Evolutionary conservation across 1,140 invertebrate genomes (phyloP), one percentile per base, ranked within the genome.

Genomic region (Aphaenogaster floridana): DNA sequence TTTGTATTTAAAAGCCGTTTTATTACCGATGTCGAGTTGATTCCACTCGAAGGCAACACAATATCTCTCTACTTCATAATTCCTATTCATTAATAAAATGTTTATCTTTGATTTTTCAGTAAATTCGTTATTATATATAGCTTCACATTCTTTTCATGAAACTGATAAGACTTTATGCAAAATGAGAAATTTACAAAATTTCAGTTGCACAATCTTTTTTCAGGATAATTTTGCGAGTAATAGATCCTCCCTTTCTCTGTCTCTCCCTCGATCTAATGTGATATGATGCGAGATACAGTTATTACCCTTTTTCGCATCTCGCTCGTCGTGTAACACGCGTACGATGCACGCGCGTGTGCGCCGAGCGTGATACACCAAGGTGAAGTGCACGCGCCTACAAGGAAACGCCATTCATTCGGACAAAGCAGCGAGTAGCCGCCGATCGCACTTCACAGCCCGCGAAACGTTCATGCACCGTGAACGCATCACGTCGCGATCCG

Each of bases 361-460:
- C 34, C 28, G 52, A 45, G 64, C 64, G 17, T 64, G 59, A 71
- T 86, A 36, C 42, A 59, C 59, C 89, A 91, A 91, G 90, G 83
- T 88, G 86, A 91, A 91, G 87, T 86, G 71, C 89, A 78, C 85
- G 64, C 36, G 66, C 61, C 21, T 45, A 52, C 50, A 9, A 28
- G 78, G 42, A 88, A 85, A 79, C 36, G 79, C 52, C 39, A 54
- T 69, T 76, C 59, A 74, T 54, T 80, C 54, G 21, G 57, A 88
- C 89, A 80, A 90, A 69, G 66, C 11, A 86, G 81, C 83, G 66
- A 91, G 68, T 88, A 86, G 86, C 85, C 88, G 90, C 66, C 89
- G 88, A 91, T 89, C 77, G 66, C 79, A 66, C 64, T 91, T 90
- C 42, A 64, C 36, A 64, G 85, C 50, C n/a, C 52, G 39, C 42